A percentile compares a stretch with the other conserved stretches of the same genome.
Evolutionary conservation across 2,888 invertebrate species (phyloP).

Genomic region (Sisyra nigra): DNA sequence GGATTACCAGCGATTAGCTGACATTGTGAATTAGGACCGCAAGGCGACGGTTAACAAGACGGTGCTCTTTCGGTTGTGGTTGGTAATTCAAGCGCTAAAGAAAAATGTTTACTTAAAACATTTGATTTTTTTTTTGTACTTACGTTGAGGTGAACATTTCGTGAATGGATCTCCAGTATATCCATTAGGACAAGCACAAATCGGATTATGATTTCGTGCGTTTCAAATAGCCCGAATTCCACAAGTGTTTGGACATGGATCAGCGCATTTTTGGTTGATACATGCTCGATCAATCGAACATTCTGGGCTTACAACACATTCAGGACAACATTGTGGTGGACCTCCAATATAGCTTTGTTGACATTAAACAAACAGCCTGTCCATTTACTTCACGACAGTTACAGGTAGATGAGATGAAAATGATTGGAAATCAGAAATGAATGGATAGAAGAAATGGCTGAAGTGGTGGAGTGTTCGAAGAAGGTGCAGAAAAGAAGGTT

Average conservation of each 20-base stretch:
- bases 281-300: conserved; percentile 71
- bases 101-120: too few relatives aligned
- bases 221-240: conserved; percentile 73
- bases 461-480: too few relatives aligned
- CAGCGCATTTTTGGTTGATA: conserved; percentile 68
- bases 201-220: conserved; percentile 72
- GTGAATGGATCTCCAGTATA: conserved; percentile 77
- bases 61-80: conserved; percentile 47
- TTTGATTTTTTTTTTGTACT: too few relatives aligned
- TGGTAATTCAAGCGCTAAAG: conserved; percentile 18
- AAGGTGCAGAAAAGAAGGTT: too few relatives aligned
- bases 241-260: conserved; percentile 81
- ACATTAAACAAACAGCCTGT: conserved; percentile 75
- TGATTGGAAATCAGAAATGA: too few relatives aligned
- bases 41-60: conserved; percentile 62
- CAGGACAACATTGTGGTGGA: conserved; percentile 68
- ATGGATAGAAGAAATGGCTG: too few relatives aligned
- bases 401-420: too few relatives aligned
- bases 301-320: conserved; percentile 76
- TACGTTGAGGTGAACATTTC: conserved; percentile 52
- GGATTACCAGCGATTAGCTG: conserved; percentile 55
- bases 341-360: conserved; percentile 60
- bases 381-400: conserved; percentile 64
- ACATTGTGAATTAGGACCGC: too few relatives aligned
- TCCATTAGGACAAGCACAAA: conserved; percentile 69